Base-by-base conservation (phyloP, 1,140 invertebrate species). In the Papilio dardanus region DNA sequence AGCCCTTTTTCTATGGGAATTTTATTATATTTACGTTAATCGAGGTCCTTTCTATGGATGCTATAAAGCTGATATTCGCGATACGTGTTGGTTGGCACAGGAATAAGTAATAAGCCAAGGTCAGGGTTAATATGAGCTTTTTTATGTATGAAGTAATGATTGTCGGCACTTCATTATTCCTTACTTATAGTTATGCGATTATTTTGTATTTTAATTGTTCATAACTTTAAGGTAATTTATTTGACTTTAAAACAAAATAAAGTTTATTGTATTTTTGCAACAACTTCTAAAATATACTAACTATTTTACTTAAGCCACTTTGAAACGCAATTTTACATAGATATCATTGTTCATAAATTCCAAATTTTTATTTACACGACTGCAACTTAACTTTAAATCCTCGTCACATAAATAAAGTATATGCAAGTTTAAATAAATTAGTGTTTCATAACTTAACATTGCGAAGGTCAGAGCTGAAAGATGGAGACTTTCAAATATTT, bases 1-100 rank as follows among this genome's bases (percentile, higher is more conserved):
- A 80, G 85, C 88, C 90, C 90, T 89, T 88, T 62, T 89, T 82
- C 84, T 85, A 84, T 81, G 80, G 80, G 66, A 74, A 30, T 14
- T 76, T 83, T n/a, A n/a, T n/a, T n/a, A n/a, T n/a, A n/a, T n/a
- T n/a, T 62, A 28, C 28, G 14, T 83, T 81, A 83, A 71, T 74
- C 77, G 81, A 69, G 42, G 68, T 30, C 40, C 28, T 71, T 42
- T 74, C 35, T 31, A 74, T 71, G 74, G 40, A 21, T 71, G 21
- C 31, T 58, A 24, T 58, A 21, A 37, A 67, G 35, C 62, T 58
- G 62, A 75, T 37, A 31, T 35, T 46, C 54, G 10, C 10, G 3
- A 28, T 21, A 28, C 5, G 10, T n/a, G 10, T 62, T 62, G 3
- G 24, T 46, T 16, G 3, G 7, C 4, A 7, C 33, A 37, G n/a